Base-by-base conservation (phyloP, 2,888 invertebrate species). In the Dryocosmus kuriphilus region DNA sequence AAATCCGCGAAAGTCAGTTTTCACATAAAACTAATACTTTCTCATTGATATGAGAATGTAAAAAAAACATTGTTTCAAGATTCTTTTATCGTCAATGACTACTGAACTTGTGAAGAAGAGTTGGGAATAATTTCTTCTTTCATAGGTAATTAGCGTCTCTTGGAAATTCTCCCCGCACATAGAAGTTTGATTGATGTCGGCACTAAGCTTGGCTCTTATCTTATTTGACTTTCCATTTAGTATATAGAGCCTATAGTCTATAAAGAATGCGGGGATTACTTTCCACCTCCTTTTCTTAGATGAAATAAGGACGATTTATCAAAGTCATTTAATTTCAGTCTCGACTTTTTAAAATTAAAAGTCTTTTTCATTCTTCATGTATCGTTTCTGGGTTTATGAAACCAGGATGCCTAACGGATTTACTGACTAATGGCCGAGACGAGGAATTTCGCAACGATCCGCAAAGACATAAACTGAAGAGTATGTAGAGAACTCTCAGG, bases 391-490 rank as follows among this genome's bases (percentile, higher is more conserved):
- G 74, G 65, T 74, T 57, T 62, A 73, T 75, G 71, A 62, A 75
- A 51, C 4, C 32, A 63, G 51, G 46, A 46, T 4, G 27, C 46
- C 46, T 81, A 81, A 81, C 80, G 80, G 80, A 22, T 65, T 73
- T 22, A 74, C 65, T 82, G 82, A 83, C 82, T 83, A 83, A 83
- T 83, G 79, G 76, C 77, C 77, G 76, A 74, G 63, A 62, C 74
- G 77, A 78, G 77, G 79, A 83, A 81, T 83, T 81, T 83, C 77
- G 80, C 83, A 82, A 82, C 73, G 80, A 79, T 71, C 73, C 79
- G 75, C 77, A 77, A 75, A 76, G 62, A 76, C 61, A 71, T 63
- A 61, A 78, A 71, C 61, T 38, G 27, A 41, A 60, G 79, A 55
- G 38, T 73, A 76, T 74, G 73, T 63, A 55, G 63, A 62, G 46